Evolutionary conservation across 2,888 invertebrate species (phyloP).

Genomic region (Epistrophe eligans): DNA sequence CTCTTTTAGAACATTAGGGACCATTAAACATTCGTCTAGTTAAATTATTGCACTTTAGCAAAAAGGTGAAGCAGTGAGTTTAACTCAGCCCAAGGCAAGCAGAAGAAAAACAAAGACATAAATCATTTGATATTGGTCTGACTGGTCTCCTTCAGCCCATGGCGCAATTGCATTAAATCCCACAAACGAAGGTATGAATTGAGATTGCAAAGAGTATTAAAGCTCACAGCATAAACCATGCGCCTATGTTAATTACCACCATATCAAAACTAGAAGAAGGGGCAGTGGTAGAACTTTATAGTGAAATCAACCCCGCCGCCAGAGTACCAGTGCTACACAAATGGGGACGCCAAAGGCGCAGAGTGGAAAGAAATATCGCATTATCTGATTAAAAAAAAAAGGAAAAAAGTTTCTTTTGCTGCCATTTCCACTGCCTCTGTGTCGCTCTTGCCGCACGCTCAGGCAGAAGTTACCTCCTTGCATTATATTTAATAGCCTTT

Average conservation of each 20-base stretch:
- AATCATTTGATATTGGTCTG: constrained; percentile 58
- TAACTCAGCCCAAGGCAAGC: background rate
- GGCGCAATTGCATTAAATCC: constrained; percentile 48
- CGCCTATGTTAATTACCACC: constrained; percentile 76
- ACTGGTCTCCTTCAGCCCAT: constrained; percentile 24
- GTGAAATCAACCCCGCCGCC: constrained; percentile 19
- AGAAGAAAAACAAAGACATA: constrained; percentile 52
- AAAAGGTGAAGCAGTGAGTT: background rate
- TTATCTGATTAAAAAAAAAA: constrained; percentile 55
- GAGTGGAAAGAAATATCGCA: constrained; percentile 59
- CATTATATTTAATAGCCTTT: constrained; percentile 63
- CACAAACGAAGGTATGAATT: constrained; percentile 23
- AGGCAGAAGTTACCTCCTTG: constrained; percentile 31
- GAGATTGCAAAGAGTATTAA: constrained; percentile 45
- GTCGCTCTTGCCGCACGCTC: constrained; percentile 45
- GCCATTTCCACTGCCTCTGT: constrained; percentile 12
- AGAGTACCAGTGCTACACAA: background rate
- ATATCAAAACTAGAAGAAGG: background rate
- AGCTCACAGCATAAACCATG: constrained; percentile 58
- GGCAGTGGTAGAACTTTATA: constrained; percentile 16
- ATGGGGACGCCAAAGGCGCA: constrained; percentile 32
- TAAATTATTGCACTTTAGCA: constrained; percentile 18
- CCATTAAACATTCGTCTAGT: constrained; percentile 14
- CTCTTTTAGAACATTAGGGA: background rate
- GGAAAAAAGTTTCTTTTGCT: constrained; percentile 41